Percentiles rank a stretch among this genome's conserved stretches.
phyloP scores from a whole-genome alignment of 2,888 invertebrate species.

The Prosapia bicincta region DNA sequence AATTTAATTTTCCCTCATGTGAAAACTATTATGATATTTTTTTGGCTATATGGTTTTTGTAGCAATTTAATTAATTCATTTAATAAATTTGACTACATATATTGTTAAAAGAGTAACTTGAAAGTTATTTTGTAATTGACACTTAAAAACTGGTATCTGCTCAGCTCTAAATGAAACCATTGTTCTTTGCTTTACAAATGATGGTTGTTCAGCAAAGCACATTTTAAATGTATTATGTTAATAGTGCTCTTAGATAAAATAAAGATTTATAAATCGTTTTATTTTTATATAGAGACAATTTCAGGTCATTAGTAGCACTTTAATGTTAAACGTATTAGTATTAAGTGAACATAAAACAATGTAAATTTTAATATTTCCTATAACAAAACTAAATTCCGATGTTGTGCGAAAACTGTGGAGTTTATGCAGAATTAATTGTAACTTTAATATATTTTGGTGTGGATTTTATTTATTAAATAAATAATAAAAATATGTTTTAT shows the following conservation, averaged over 20 bases:
- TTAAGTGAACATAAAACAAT: not conserved
- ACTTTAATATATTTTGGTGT: not conserved
- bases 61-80: no score
- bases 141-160: no score
- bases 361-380: slow-evolving; percentile 2
- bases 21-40: no score
- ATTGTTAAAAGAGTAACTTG: no score
- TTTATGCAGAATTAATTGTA: not conserved
- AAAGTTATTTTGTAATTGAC: no score
- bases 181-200: not conserved
- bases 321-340: not conserved
- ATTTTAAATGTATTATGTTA: not conserved
- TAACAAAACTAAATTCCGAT: not conserved
- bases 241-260: not conserved
- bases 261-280: not conserved
- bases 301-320: not conserved
- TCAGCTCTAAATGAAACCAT: not conserved
- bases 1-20: no score
- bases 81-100: no score
- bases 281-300: not conserved
- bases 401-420: not conserved
- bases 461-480: not conserved
- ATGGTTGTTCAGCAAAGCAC: not conserved
- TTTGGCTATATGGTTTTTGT: no score
- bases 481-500: not conserved